Base-by-base conservation (phyloP, 2,888 invertebrate species). In the Sesia bembeciformis region DNA sequence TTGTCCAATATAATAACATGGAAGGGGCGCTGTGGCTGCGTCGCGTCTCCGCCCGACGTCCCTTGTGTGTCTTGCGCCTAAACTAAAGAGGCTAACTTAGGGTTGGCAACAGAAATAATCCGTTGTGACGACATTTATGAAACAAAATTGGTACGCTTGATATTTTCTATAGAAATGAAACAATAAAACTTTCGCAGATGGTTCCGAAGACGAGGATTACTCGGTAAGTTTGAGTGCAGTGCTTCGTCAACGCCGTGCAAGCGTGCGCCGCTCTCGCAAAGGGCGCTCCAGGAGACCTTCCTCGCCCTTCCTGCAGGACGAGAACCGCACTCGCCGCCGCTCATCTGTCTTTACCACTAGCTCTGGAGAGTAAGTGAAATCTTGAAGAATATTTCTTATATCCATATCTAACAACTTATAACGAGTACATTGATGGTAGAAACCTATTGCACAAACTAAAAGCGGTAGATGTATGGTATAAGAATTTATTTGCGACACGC, bases 151-250 rank as follows among this genome's bases (percentile, higher is more conserved):
- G 23, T 23, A 23, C 23, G 23, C 23, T 23, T 23, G 23, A 23
- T 23, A 23, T 23, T 23, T 23, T 23, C 23, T 23, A 23, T 23
- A 23, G 1, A 23, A 23, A 6, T 43, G 7, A 43, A 43, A 6
- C 4, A 23, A 23, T 23, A 23, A 23, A 23, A 6, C 8, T 46
- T 46, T 46, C 8, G 3, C 59, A 85, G 91, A 91, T 52, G 91
- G 86, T 5, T 92, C 92, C 1, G 95, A 95, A 62, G 95, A 96
- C 60, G 95, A 95, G 67, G 96, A 97, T 74, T 96, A 97, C 76
- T 96, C 96, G 0, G 93, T 93, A 5, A 97, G 96, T 67, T 93
- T 96, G 56, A 95, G 94, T 67, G 96, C 94, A 3, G 96, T 96
- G 64, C 92, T 97, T 68, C 78, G 86, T 0, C 94, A 94, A 75